Evolutionary conservation across 37 sponge, comb jelly and placozoan genomes (phyloP).

Genomic region (Eunapius fragilis): DNA sequence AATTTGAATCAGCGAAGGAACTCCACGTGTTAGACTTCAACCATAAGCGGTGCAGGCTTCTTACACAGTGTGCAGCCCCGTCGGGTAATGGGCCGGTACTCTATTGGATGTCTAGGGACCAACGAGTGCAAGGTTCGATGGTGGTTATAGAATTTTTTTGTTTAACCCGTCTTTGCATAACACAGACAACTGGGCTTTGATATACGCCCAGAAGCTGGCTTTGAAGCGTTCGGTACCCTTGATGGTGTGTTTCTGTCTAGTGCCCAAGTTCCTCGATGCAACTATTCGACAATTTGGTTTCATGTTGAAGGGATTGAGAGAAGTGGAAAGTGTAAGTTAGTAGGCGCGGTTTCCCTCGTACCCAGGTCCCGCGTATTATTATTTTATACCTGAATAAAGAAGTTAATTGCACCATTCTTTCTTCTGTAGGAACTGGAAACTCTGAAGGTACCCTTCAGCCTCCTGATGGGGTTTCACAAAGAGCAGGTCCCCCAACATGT

Average conservation of each 20-base stretch:
- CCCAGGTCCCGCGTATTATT: too few species aligned
- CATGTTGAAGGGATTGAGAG: slow-evolving; percentile 17
- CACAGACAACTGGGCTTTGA: slow-evolving; percentile 34
- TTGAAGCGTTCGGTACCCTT: not conserved
- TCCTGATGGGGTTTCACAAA: slow-evolving; percentile 1
- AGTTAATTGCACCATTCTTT: too few species aligned
- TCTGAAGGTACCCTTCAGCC: slow-evolving; percentile 11
- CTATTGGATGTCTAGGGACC: slow-evolving; percentile 42
- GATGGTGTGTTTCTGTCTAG: slow-evolving; percentile 34
- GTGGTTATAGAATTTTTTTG: too few species aligned
- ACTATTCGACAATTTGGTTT: slow-evolving; percentile 27
- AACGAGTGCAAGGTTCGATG: slow-evolving; percentile 22
- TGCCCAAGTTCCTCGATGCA: slow-evolving; percentile 26
- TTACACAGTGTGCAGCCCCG: not conserved
- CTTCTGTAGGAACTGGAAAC: slow-evolving; percentile 5
- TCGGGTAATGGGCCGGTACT: not conserved
- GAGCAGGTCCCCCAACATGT: not conserved
- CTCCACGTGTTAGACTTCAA: slow-evolving; percentile 4
- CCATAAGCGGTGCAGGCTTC: slow-evolving; percentile 9
- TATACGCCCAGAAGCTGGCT: slow-evolving; percentile 30
- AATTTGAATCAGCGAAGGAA: not conserved
- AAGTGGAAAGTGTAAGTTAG: slow-evolving; percentile 5
- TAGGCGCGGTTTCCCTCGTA: not conserved
- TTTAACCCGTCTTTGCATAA: not conserved
- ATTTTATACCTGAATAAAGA: too few species aligned